These are phyloP conservation scores for Rhagium mordax DNA, from an alignment of 2,888 invertebrate genomes.

Conservation along the genomic window DNA sequence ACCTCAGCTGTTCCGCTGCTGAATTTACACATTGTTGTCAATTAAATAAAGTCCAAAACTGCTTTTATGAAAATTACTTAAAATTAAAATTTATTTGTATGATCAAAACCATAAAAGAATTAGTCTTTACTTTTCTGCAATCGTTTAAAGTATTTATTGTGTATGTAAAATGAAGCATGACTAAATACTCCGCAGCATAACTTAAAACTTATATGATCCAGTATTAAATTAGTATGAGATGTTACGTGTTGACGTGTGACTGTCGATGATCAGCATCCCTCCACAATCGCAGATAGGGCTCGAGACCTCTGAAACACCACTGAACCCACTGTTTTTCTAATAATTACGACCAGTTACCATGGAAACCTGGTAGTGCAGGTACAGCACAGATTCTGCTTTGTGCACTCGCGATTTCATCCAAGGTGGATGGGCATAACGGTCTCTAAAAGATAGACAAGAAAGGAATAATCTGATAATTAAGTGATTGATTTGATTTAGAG, in stretches of 20 bases:
- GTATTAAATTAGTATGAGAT: not conserved
- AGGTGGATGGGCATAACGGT: not conserved
- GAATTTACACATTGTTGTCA: too few species aligned
- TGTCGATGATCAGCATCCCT: constrained; percentile 1
- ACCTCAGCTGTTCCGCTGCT: too few species aligned
- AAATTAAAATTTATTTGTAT: too few species aligned
- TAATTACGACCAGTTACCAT: constrained; percentile 13
- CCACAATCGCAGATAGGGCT: not conserved
- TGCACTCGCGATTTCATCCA: not conserved
- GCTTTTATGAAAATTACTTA: too few species aligned
- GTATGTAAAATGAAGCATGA: too few species aligned
- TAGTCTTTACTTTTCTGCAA: too few species aligned
- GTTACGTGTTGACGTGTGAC: not conserved
- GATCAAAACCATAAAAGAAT: too few species aligned
- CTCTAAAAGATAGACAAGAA: not conserved
- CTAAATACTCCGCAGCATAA: too few species aligned
- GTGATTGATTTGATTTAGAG: not conserved
- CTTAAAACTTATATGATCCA: not conserved
- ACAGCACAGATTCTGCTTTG: constrained; percentile 8
- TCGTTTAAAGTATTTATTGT: too few species aligned
- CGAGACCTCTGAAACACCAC: constrained; percentile 3
- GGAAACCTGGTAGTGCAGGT: constrained; percentile 18
- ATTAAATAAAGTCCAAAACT: too few species aligned
- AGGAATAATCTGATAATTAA: not conserved
- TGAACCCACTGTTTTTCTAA: constrained; percentile 17